Conservation (phyloP, 37 sponge, comb jelly and placozoan species). For the Bolinopsis microptera region DNA sequence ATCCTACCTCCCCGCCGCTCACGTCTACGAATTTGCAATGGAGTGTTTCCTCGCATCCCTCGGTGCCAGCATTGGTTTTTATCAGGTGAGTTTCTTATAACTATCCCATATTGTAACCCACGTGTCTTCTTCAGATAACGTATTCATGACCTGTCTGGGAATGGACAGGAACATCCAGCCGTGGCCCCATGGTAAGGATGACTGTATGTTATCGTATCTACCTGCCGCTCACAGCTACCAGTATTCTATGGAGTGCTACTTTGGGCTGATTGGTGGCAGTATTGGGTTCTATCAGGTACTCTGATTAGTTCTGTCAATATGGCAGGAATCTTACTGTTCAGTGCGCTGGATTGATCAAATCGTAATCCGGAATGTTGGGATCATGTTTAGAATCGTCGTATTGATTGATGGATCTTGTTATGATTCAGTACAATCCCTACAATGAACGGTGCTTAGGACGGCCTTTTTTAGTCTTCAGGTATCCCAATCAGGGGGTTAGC, state of each 20-base stretch:
- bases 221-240: slow-evolving; percentile 33
- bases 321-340: background rate
- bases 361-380: too few species aligned
- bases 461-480: too few species aligned
- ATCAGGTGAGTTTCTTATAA: background rate
- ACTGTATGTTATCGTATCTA: background rate
- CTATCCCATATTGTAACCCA: too few species aligned
- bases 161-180: background rate
- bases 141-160: background rate
- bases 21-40: slow-evolving; percentile 70
- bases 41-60: slow-evolving; percentile 68
- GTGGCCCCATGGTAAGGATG: background rate
- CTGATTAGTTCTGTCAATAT: background rate
- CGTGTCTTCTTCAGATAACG: slow-evolving; percentile 10
- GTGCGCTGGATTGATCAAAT: too few species aligned
- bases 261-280: slow-evolving; percentile 31
- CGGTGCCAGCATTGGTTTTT: slow-evolving; percentile 82
- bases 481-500: too few species aligned
- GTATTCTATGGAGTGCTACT: background rate
- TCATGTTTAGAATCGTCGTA: too few species aligned
- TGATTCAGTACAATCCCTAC: too few species aligned
- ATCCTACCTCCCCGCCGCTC: slow-evolving; percentile 95
- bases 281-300: slow-evolving; percentile 42
- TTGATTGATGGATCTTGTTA: too few species aligned
- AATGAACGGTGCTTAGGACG: too few species aligned